Evolutionary conservation across 1,140 invertebrate species (phyloP).

Genomic region (Listronotus bonariensis): DNA sequence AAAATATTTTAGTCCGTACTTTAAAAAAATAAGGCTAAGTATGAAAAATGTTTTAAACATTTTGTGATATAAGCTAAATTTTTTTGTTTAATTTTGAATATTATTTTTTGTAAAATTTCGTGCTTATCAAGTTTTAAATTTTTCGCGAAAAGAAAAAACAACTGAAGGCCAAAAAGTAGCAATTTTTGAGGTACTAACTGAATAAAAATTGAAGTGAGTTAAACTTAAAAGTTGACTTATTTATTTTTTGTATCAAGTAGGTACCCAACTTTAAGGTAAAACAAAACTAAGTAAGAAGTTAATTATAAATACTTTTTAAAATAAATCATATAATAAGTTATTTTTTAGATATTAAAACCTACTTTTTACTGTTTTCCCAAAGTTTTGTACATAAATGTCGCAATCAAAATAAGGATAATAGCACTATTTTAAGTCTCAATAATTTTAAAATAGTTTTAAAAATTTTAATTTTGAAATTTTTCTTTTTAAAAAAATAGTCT

Average conservation of each 20-base stretch:
- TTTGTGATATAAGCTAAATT: slow-evolving; percentile 47
- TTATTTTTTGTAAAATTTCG: slow-evolving; percentile 8
- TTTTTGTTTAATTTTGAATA: slow-evolving; percentile 3
- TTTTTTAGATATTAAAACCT: slow-evolving; percentile 31
- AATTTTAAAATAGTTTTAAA: slow-evolving; percentile 23
- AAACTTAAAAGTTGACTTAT: too few species aligned
- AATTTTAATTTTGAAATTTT: slow-evolving; percentile 37
- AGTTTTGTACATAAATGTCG: slow-evolving; percentile 40
- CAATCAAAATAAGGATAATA: slow-evolving; percentile 29
- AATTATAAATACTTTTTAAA: slow-evolving; percentile 23
- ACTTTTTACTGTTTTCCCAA: slow-evolving; percentile 31
- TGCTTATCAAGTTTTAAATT: slow-evolving; percentile 1
- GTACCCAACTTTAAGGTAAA: neutral
- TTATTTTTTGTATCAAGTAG: too few species aligned
- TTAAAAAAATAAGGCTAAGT: slow-evolving; percentile 38
- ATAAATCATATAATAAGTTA: slow-evolving; percentile 19
- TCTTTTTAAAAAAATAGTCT: slow-evolving; percentile 25
- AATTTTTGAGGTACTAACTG: slow-evolving; percentile 1
- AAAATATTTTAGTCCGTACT: slow-evolving; percentile 46
- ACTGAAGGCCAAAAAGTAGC: slow-evolving; percentile 11
- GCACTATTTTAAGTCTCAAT: slow-evolving; percentile 21
- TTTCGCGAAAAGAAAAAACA: slow-evolving; percentile 6
- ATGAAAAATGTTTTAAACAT: slow-evolving; percentile 52
- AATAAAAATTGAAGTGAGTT: too few species aligned
- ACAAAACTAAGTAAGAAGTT: neutral